Conservation (phyloP, 2,888 invertebrate genomes). For the Trilocha varians region DNA sequence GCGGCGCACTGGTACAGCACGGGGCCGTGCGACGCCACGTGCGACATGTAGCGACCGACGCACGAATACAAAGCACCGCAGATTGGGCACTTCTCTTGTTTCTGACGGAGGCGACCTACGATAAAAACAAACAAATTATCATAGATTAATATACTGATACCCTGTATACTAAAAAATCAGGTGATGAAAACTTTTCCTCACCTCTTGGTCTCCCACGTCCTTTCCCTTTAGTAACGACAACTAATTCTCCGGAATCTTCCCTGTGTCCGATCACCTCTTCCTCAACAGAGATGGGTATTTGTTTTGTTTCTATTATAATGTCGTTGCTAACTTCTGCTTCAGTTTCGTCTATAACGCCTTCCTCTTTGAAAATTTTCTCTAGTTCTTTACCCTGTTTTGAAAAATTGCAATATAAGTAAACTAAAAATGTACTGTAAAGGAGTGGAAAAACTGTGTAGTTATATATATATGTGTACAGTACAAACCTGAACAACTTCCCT, state of each 20-base stretch:
- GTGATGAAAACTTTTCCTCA: too few species aligned
- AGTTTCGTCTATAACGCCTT: constrained; percentile 79
- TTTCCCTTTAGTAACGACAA: constrained; percentile 73
- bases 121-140: neutral
- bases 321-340: constrained; percentile 48
- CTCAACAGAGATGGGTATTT: constrained; percentile 30
- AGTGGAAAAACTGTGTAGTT: neutral
- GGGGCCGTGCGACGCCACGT: constrained; percentile 75
- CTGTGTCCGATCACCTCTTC: constrained; percentile 79
- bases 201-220: constrained; percentile 72
- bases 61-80: constrained; percentile 62
- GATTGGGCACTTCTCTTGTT: constrained; percentile 53
- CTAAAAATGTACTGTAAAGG: too few species aligned
- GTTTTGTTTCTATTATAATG: constrained; percentile 11
- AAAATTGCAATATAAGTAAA: too few species aligned
- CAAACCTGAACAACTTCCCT: constrained; percentile 75
- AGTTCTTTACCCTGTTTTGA: constrained; percentile 78
- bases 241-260: constrained; percentile 76
- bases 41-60: constrained; percentile 67
- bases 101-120: constrained; percentile 45
- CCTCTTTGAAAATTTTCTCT: constrained; percentile 80
- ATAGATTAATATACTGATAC: neutral
- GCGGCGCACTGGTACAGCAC: constrained; percentile 73
- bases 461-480: neutral
- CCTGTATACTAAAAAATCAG: too few species aligned